Conservation (phyloP, 2,888 invertebrate species). For the Mechanitis messenoides region DNA sequence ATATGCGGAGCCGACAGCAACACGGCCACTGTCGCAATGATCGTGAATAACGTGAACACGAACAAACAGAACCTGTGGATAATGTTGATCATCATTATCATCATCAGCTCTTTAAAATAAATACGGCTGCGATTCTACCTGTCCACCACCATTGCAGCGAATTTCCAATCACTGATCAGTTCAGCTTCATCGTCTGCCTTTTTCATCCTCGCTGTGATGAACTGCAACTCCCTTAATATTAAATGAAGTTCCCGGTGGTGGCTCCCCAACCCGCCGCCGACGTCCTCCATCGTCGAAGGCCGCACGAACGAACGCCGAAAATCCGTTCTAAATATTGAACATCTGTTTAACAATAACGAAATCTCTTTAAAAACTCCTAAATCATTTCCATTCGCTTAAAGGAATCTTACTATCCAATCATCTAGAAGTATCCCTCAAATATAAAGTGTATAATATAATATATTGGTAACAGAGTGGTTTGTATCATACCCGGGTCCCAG, state of each 20-base stretch:
- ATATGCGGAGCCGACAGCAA: constrained; percentile 95
- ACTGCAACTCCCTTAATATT: constrained; percentile 94
- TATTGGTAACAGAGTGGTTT: no score
- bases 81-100: constrained; percentile 23
- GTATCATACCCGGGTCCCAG: constrained; percentile 78
- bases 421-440: background rate
- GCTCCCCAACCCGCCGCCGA: constrained; percentile 77
- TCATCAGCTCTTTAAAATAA: background rate
- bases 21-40: constrained; percentile 94
- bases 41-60: constrained; percentile 95
- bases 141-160: constrained; percentile 98
- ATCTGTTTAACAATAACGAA: constrained; percentile 42
- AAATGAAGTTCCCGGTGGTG: constrained; percentile 91
- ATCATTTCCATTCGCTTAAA: constrained; percentile 16
- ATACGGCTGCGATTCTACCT: constrained; percentile 63
- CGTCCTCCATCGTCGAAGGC: constrained; percentile 87
- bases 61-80: constrained; percentile 90
- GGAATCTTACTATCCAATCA: background rate
- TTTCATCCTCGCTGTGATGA: constrained; percentile 95
- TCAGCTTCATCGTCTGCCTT: constrained; percentile 96
- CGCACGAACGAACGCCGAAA: constrained; percentile 80
- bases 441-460: constrained; percentile 1
- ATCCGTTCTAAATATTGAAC: constrained; percentile 73
- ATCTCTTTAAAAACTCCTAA: constrained; percentile 23
- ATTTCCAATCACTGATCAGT: constrained; percentile 97